Percentiles rank a stretch among this genome's conserved stretches.
These are phyloP conservation scores for Pelodiscus sinensis DNA, from an alignment of 2,113 vertebrate genomes.

Conservation along the genomic window DNA sequence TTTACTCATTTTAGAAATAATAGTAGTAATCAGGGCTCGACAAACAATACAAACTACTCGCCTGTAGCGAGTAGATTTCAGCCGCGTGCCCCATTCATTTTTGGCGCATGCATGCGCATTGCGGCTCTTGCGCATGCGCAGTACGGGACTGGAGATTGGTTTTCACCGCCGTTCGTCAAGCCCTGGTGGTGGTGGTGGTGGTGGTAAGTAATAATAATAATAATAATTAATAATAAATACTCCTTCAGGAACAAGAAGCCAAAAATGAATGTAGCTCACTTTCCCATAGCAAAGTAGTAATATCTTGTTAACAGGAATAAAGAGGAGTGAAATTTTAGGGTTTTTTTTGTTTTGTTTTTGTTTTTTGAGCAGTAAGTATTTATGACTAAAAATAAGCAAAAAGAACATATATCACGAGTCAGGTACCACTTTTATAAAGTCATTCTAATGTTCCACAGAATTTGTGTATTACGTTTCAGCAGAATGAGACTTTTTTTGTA, in stretches of 20 bases:
- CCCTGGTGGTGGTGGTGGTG: too few relatives aligned
- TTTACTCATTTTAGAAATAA: constrained; percentile 29
- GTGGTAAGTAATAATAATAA: too few relatives aligned
- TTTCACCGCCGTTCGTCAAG: too few relatives aligned
- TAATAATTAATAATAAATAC: background rate
- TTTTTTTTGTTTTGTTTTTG: too few relatives aligned
- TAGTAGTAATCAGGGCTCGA: too few relatives aligned
- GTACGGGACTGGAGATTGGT: too few relatives aligned
- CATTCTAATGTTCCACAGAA: background rate
- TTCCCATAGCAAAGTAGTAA: constrained; percentile 15
- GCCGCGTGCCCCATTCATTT: too few relatives aligned
- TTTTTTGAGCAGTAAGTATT: background rate
- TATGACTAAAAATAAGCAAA: background rate
- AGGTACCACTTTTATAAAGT: background rate
- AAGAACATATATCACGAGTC: background rate
- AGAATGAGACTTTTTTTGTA: background rate
- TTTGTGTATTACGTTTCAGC: background rate
- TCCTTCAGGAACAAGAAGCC: constrained; percentile 47
- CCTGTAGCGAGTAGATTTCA: too few relatives aligned
- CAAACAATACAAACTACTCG: too few relatives aligned
- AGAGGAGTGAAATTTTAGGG: too few relatives aligned
- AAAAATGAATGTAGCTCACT: constrained; percentile 43
- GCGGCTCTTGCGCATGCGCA: too few relatives aligned
- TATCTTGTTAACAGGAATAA: constrained; percentile 15
- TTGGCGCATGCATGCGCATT: too few relatives aligned